Conservation (phyloP, 2,888 invertebrate species). For the Trissolcus brochymenae region DNA sequence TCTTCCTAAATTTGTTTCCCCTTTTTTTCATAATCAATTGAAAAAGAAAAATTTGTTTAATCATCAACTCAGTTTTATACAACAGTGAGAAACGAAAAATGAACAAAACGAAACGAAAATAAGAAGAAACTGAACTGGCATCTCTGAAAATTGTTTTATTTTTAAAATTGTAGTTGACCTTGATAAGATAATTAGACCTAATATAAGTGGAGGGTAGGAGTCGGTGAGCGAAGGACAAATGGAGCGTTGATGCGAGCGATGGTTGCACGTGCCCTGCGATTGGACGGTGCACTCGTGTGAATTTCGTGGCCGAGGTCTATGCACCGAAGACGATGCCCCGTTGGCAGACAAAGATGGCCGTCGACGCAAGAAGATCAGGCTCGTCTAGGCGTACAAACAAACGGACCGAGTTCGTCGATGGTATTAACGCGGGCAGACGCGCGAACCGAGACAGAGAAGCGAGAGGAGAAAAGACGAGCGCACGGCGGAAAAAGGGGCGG, state of each 20-base stretch:
- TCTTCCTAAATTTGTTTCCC: conserved; percentile 2
- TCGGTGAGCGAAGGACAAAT: conserved; percentile 1
- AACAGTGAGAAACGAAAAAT: background rate
- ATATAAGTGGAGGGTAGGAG: background rate
- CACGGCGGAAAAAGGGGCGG: conserved; percentile 24
- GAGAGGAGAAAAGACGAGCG: conserved; percentile 17
- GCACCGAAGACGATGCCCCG: conserved; percentile 43
- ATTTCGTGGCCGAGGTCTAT: conserved; percentile 46
- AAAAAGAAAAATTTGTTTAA: background rate
- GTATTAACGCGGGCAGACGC: conserved; percentile 30
- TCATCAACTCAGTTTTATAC: background rate
- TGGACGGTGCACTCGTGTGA: conserved; percentile 41
- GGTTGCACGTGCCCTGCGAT: conserved; percentile 14
- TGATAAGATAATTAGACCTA: background rate
- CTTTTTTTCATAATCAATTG: background rate
- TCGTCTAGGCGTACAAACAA: conserved; percentile 52
- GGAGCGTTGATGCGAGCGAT: conserved; percentile 10
- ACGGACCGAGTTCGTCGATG: conserved; percentile 35
- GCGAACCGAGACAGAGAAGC: conserved; percentile 1
- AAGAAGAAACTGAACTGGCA: background rate
- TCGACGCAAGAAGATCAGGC: conserved; percentile 49
- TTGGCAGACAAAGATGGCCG: conserved; percentile 56
- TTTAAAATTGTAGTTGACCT: background rate
- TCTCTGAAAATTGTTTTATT: no score
- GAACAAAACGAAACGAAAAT: background rate